Conservation (phyloP, 2,113 vertebrate species). For the Meriones unguiculatus region DNA sequence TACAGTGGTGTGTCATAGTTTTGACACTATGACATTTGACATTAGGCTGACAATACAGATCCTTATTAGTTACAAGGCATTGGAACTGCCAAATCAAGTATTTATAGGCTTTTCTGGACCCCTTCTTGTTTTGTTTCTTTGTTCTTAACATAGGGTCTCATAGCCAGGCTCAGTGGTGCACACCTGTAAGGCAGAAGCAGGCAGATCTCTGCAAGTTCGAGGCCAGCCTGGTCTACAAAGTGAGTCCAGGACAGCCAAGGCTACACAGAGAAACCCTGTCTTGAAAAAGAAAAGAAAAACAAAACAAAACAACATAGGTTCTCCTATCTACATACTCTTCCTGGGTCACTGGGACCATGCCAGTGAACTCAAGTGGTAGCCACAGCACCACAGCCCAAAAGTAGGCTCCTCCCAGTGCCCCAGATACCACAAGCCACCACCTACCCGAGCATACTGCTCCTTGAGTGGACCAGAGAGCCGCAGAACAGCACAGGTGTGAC, state of each 20-base stretch:
- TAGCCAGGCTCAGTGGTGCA: no score
- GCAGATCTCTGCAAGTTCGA: no score
- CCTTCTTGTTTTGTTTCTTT: background rate
- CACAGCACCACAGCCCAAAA: background rate
- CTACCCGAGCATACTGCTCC: slow-evolving; percentile 87
- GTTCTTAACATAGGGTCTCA: background rate
- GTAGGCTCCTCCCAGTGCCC: background rate
- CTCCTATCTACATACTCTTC: background rate
- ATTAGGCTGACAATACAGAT: background rate
- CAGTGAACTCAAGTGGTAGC: background rate
- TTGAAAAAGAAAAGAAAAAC: no score
- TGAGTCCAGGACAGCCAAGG: no score
- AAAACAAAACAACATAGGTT: background rate
- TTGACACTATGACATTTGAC: no score
- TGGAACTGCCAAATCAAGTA: background rate
- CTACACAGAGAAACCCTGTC: no score
- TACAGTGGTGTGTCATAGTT: background rate
- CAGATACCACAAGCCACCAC: background rate
- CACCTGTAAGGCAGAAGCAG: no score
- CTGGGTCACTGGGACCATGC: no score
- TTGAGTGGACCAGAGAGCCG: slow-evolving; percentile 88
- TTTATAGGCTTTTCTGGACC: background rate
- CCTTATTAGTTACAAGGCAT: background rate
- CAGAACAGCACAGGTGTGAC: slow-evolving; percentile 83
- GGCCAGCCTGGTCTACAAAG: no score